Evolutionary conservation across 1,140 invertebrate species (phyloP).

Genomic region (Stenopsyche tienmushanensis): DNA sequence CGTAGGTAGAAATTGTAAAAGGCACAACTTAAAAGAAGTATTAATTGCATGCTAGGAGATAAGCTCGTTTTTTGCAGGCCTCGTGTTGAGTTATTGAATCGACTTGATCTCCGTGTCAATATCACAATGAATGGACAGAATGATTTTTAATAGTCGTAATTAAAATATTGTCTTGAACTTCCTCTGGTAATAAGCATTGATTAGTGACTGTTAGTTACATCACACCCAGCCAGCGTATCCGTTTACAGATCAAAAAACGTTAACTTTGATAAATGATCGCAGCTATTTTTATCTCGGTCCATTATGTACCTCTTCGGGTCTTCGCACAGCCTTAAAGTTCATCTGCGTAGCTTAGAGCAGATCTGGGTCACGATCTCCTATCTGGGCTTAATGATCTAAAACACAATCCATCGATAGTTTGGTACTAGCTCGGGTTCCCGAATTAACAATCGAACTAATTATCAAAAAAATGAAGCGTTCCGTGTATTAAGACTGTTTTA

Average conservation of each 20-base stretch:
- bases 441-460: not conserved
- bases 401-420: not conserved
- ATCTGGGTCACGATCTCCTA: slow-evolving; percentile 11
- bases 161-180: too few species aligned
- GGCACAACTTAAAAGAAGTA: too few species aligned
- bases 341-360: not conserved
- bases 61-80: too few species aligned
- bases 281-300: not conserved
- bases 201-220: not conserved
- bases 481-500: too few species aligned
- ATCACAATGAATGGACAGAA: too few species aligned
- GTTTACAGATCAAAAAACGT: slow-evolving; percentile 9
- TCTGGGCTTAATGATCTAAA: slow-evolving; percentile 1
- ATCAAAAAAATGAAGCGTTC: not conserved
- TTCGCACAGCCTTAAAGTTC: slow-evolving; percentile 1
- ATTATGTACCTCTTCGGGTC: not conserved
- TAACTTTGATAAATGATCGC: slow-evolving; percentile 3
- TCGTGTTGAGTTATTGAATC: too few species aligned
- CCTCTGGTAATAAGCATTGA: too few species aligned
- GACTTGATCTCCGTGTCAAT: too few species aligned
- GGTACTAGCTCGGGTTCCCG: not conserved
- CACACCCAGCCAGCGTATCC: slow-evolving; percentile 1
- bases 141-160: too few species aligned
- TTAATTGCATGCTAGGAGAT: too few species aligned
- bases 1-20: too few species aligned